These are phyloP conservation scores for Lepus europaeus DNA, from an alignment of 2,113 vertebrate species.

Conservation along the genomic window DNA sequence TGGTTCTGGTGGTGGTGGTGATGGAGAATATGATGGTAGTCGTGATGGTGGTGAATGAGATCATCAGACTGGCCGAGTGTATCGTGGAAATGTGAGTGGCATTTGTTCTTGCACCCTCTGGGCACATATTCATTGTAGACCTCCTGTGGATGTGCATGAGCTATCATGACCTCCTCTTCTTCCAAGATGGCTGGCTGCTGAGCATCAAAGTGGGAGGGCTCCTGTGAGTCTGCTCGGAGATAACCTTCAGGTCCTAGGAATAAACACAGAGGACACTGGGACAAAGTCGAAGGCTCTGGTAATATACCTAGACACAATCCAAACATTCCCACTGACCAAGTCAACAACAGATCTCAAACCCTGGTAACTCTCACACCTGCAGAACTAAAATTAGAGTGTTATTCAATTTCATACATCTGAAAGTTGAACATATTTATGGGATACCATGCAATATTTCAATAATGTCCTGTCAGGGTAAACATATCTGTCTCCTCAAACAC, in stretches of 20 bases:
- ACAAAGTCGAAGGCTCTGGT: not conserved
- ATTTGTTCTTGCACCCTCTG: slow-evolving; percentile 97
- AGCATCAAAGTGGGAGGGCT: slow-evolving; percentile 87
- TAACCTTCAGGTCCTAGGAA: slow-evolving; percentile 87
- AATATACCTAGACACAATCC: not conserved
- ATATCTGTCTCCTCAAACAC: too few relatives aligned
- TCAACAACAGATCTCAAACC: slow-evolving; percentile 25
- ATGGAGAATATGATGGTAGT: slow-evolving; percentile 99
- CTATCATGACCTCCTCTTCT: slow-evolving; percentile 98
- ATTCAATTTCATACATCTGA: too few relatives aligned
- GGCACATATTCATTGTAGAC: slow-evolving; percentile 91
- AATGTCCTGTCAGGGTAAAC: too few relatives aligned
- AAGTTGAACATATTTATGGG: too few relatives aligned
- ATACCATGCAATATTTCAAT: too few relatives aligned
- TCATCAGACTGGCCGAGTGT: slow-evolving; percentile 96
- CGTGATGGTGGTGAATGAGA: slow-evolving; percentile 97
- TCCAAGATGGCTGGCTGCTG: slow-evolving; percentile 89
- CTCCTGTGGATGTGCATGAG: slow-evolving; percentile 88
- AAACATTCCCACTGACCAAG: slow-evolving; percentile 24
- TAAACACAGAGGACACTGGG: slow-evolving; percentile 37
- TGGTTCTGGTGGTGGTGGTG: slow-evolving; percentile 99
- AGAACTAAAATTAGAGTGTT: not conserved
- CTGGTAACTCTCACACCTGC: not conserved
- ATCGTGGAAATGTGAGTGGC: slow-evolving; percentile 98
- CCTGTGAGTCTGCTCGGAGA: slow-evolving; percentile 87